These are phyloP conservation scores for Cynopterus brachyotis DNA, from an alignment of 2,113 vertebrate genomes.

Conservation along the genomic window DNA sequence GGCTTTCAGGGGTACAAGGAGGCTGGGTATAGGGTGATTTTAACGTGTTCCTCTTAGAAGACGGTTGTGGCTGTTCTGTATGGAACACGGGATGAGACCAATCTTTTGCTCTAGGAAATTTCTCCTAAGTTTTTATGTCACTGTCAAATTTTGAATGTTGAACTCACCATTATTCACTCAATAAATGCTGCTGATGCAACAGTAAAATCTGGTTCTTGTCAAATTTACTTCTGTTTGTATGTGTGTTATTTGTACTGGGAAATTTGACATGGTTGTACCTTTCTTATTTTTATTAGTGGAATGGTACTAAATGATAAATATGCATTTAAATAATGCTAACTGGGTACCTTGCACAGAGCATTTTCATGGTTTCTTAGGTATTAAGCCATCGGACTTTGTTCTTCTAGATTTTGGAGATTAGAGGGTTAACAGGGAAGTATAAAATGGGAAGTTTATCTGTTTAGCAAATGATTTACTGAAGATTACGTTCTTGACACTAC, in stretches of 20 bases:
- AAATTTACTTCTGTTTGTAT: not conserved
- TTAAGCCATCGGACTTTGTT: not conserved
- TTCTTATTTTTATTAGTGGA: not conserved
- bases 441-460: not conserved
- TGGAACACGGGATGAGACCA: not conserved
- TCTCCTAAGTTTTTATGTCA: not conserved
- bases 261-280: not conserved
- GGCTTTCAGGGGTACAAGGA: not conserved
- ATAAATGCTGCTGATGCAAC: not conserved
- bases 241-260: not conserved
- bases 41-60: not conserved
- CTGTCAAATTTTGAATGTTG: not conserved
- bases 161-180: not conserved
- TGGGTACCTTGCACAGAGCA: not conserved
- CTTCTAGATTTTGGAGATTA: constrained; percentile 9
- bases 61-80: not conserved
- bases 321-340: constrained; percentile 9
- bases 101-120: not conserved
- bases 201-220: not conserved
- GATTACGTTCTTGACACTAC: constrained; percentile 13
- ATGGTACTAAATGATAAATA: not conserved
- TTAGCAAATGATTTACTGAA: not conserved
- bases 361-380: not conserved
- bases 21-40: not conserved
- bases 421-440: not conserved